Evolutionary conservation across 1,140 invertebrate species (phyloP).

Genomic region (Pachypeltis micranthus): DNA sequence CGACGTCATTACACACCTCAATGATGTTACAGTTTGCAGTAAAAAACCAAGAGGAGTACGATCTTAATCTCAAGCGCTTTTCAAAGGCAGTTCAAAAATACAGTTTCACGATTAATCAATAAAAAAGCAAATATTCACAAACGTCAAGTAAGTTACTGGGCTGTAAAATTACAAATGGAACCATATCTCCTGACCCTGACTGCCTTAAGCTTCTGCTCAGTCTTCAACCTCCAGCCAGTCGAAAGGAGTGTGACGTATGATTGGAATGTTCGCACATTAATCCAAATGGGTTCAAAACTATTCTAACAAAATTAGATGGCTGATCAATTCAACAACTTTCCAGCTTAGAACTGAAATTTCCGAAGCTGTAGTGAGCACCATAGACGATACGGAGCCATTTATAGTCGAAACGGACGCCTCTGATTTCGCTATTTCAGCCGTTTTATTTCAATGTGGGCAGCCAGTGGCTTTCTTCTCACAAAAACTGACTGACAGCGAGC

Average conservation of each 20-base stretch:
- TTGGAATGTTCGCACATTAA: too few relatives aligned
- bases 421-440: not conserved
- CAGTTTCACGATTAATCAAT: not conserved
- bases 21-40: not conserved
- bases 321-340: not conserved
- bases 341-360: not conserved
- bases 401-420: not conserved
- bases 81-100: not conserved
- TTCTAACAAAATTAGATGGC: not conserved
- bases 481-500: not conserved
- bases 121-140: not conserved
- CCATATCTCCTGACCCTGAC: not conserved
- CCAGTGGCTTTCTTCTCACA: not conserved
- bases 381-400: not conserved
- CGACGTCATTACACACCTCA: not conserved
- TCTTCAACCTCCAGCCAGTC: too few relatives aligned
- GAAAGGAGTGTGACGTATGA: too few relatives aligned
- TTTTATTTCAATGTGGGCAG: not conserved
- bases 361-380: not conserved
- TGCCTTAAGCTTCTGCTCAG: not conserved
- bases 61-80: not conserved
- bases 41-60: not conserved
- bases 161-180: too few relatives aligned
- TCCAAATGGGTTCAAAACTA: not conserved
- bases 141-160: too few relatives aligned